Percentiles rank a stretch among this genome's conserved stretches.
Conservation (phyloP, 2,797 vertebrate genomes). For the Zenarchopterus dispar region DNA sequence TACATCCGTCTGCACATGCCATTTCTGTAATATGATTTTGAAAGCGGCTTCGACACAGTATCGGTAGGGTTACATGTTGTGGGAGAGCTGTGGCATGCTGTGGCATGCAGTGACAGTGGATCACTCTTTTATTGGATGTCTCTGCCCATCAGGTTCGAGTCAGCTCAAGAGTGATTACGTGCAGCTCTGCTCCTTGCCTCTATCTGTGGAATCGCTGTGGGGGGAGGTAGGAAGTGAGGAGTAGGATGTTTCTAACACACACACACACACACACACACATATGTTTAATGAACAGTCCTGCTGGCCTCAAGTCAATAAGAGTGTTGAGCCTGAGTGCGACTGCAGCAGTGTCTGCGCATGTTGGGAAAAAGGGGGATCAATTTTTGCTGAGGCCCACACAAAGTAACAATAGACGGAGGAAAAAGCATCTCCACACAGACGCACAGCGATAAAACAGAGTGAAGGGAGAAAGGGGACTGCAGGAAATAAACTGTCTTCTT, state of each 20-base stretch:
- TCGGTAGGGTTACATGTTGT: not conserved
- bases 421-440: slow-evolving; percentile 16
- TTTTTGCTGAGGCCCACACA: slow-evolving; percentile 65
- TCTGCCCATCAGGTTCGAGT: slow-evolving; percentile 34
- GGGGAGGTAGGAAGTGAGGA: slow-evolving; percentile 18
- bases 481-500: slow-evolving; percentile 51
- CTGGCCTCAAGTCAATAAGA: slow-evolving; percentile 44
- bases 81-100: slow-evolving; percentile 3
- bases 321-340: slow-evolving; percentile 20
- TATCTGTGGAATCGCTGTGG: slow-evolving; percentile 49
- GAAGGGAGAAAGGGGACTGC: slow-evolving; percentile 33
- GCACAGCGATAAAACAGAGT: slow-evolving; percentile 35
- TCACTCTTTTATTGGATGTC: slow-evolving; percentile 26
- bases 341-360: slow-evolving; percentile 23
- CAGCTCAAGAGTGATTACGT: slow-evolving; percentile 41
- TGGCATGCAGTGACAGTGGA: slow-evolving; percentile 1
- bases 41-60: slow-evolving; percentile 10
- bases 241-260: slow-evolving; percentile 12
- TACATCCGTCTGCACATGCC: slow-evolving; percentile 7
- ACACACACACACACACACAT: slow-evolving; percentile 20
- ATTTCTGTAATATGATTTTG: slow-evolving; percentile 20
- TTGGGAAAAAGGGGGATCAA: slow-evolving; percentile 42
- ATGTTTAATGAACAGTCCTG: slow-evolving; percentile 6
- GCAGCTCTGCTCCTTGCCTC: slow-evolving; percentile 27
- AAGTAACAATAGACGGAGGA: slow-evolving; percentile 22